These are phyloP conservation scores for Staurois parvus DNA, from an alignment of 2,797 vertebrate species.

Conservation along the genomic window DNA sequence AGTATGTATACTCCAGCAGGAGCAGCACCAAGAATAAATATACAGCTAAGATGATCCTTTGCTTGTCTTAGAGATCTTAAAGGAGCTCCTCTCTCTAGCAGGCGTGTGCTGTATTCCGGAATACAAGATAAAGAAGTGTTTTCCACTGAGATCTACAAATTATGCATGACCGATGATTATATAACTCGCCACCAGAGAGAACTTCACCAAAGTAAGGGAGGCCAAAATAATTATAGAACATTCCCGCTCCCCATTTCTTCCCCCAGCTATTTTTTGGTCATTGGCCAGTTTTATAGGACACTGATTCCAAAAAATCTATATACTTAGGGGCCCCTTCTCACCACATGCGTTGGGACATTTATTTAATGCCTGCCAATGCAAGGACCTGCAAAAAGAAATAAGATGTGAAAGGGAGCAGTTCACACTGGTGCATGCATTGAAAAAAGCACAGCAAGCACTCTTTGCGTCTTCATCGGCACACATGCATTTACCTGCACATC, in stretches of 20 bases:
- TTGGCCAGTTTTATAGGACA: not conserved
- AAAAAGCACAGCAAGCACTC: too few relatives aligned
- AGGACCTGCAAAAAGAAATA: too few relatives aligned
- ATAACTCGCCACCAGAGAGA: not conserved
- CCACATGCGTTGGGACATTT: too few relatives aligned
- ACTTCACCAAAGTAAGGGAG: not conserved
- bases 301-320: not conserved
- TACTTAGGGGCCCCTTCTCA: too few relatives aligned
- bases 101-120: not conserved
- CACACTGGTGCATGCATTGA: too few relatives aligned
- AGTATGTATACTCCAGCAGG: slow-evolving; percentile 31
- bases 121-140: slow-evolving; percentile 10
- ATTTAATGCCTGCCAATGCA: too few relatives aligned
- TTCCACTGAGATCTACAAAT: slow-evolving; percentile 1
- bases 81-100: slow-evolving; percentile 11
- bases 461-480: too few relatives aligned
- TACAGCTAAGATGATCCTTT: slow-evolving; percentile 48
- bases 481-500: too few relatives aligned
- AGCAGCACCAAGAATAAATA: slow-evolving; percentile 46
- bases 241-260: not conserved
- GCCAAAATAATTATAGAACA: not conserved
- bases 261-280: not conserved
- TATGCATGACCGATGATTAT: slow-evolving; percentile 12
- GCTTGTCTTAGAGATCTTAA: slow-evolving; percentile 17
- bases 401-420: too few relatives aligned